These are phyloP conservation scores for Paratrypauchen microcephalus DNA, from an alignment of 2,797 vertebrate species.

Conservation along the genomic window DNA sequence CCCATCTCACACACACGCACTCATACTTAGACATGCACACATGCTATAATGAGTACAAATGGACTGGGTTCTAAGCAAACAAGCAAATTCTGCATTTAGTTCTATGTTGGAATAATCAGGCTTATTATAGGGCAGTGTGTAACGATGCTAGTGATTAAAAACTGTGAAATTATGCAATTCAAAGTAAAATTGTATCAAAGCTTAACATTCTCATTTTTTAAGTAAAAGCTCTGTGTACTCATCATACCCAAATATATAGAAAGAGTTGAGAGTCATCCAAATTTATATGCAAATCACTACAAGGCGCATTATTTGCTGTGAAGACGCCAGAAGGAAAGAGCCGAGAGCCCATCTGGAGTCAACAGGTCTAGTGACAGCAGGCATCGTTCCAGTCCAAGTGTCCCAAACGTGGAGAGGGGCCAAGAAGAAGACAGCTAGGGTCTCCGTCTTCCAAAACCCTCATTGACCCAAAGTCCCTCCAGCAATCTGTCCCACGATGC, in stretches of 20 bases:
- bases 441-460: constrained; percentile 49
- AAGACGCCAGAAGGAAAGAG: not conserved
- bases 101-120: too few species aligned
- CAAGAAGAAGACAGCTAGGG: constrained; percentile 40
- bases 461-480: constrained; percentile 31
- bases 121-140: too few species aligned
- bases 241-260: not conserved
- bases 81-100: too few species aligned
- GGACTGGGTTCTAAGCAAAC: too few species aligned
- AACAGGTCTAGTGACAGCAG: constrained; percentile 77
- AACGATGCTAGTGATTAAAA: too few species aligned
- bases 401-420: constrained; percentile 42
- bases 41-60: too few species aligned
- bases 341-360: constrained; percentile 71
- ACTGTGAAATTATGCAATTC: too few species aligned
- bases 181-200: too few species aligned
- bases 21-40: too few species aligned
- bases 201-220: not conserved
- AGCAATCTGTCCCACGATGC: constrained; percentile 64
- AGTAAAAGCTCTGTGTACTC: not conserved
- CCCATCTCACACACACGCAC: too few species aligned
- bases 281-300: constrained; percentile 12
- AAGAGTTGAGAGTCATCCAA: constrained; percentile 35
- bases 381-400: constrained; percentile 54
- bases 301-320: not conserved